Base-by-base conservation (phyloP, 2,888 invertebrate species). In the Heliconius hortense region DNA sequence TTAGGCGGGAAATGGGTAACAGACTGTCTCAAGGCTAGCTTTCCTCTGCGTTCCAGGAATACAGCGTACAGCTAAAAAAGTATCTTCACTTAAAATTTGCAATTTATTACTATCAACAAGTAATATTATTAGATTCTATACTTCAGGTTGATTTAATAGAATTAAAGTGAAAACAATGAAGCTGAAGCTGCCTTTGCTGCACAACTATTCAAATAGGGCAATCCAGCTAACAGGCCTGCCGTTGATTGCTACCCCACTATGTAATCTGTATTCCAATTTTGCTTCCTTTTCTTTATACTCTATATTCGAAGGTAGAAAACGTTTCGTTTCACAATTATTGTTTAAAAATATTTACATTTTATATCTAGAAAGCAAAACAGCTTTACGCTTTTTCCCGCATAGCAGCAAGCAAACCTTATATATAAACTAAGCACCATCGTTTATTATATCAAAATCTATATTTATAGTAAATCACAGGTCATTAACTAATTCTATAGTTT, bases 161-260 rank as follows among this genome's bases (percentile, higher is more conserved):
- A 60, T 35, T 71, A 11, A 21, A 62, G 18, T 43, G 59, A 60
- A 71, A 71, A 62, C 62, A 71, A 71, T 60, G 43, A n/a, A 28
- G 24, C 21, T 60, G 39, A 39, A 24, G 11, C 35, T 31, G 35
- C 39, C 60, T 39, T 43, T 21, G 60, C 60, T 18, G 56, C 28
- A 56, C 56, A 21, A 60, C 39, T 71, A 39, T 71, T 59, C 43
- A 60, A 62, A 71, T 71, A 26, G 43, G 39, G 18, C 71, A 71
- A 71, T 71, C 71, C 56, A 35, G 53, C 71, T 71, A 71, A 71
- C 60, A 60, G 71, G 26, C 39, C 59, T 39, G 43, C 35, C 43
- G 60, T 71, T 62, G 71, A 71, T 71, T 71, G 60, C 71, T 10
- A n/a, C 43, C 60, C 60, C 15, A 43, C 71, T 71, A 21, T 62